These are phyloP conservation scores for Hemichromis elongatus DNA, from an alignment of 2,113 vertebrate species.

Conservation along the genomic window DNA sequence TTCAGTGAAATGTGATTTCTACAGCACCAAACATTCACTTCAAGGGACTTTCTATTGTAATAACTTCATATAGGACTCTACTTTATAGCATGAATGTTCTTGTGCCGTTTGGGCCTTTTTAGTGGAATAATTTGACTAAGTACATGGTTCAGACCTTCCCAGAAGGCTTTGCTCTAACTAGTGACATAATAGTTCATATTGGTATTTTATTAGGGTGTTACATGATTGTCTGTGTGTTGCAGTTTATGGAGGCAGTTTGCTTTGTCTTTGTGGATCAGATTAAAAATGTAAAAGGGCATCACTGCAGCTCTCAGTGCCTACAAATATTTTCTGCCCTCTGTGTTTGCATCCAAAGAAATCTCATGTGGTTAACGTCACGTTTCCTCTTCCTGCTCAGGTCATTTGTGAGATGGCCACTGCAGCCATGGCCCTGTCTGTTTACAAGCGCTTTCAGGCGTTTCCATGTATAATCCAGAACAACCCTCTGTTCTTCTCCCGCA, in stretches of 20 bases:
- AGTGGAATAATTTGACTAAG: too few relatives aligned
- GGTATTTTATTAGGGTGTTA: too few relatives aligned
- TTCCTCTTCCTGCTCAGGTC: slow-evolving; percentile 28
- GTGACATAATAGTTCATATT: too few relatives aligned
- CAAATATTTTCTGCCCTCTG: rapidly evolving
- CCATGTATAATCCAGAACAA: slow-evolving; percentile 65
- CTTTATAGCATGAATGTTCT: neutral
- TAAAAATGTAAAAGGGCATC: neutral
- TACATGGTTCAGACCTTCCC: rapidly evolving
- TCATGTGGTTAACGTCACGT: rapidly evolving
- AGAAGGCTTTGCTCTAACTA: too few relatives aligned
- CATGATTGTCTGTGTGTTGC: neutral
- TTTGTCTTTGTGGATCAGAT: neutral
- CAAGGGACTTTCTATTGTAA: neutral
- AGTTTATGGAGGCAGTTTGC: neutral
- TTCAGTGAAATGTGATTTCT: too few relatives aligned
- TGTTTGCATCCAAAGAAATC: neutral
- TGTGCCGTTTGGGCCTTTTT: too few relatives aligned
- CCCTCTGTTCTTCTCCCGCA: slow-evolving; percentile 57
- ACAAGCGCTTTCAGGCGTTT: slow-evolving; percentile 57
- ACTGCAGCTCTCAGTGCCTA: neutral
- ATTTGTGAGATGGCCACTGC: slow-evolving; percentile 64
- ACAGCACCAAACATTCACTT: neutral
- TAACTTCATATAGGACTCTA: neutral
- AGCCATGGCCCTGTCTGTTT: slow-evolving; percentile 50